Evolutionary conservation across 1,140 invertebrate genomes (phyloP).

Genomic region (Aleiodes sp.): DNA sequence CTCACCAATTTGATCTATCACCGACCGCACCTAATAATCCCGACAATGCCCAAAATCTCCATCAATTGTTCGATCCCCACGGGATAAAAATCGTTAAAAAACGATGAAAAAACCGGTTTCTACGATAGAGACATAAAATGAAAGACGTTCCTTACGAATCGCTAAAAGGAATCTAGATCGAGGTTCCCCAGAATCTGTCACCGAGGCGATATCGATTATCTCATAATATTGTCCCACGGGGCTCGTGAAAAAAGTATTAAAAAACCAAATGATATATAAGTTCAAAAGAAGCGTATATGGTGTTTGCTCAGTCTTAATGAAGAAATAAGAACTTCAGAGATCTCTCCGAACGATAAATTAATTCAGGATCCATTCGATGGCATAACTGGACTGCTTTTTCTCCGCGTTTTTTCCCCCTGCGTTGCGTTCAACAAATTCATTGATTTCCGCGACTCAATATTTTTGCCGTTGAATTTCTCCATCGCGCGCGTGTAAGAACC

Average conservation of each 20-base stretch:
- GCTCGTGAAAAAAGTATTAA: background rate
- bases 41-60: too few relatives aligned
- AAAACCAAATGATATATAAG: constrained; percentile 2
- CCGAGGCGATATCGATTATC: constrained; percentile 24
- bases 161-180: constrained; percentile 28
- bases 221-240: constrained; percentile 3
- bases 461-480: constrained; percentile 63
- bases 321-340: background rate
- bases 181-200: constrained; percentile 27
- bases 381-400: constrained; percentile 59
- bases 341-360: background rate
- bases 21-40: too few relatives aligned
- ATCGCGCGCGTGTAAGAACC: constrained; percentile 66
- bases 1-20: too few relatives aligned
- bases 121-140: constrained; percentile 28
- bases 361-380: constrained; percentile 49
- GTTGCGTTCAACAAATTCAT: constrained; percentile 28
- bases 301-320: constrained; percentile 29
- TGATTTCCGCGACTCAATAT: constrained; percentile 40
- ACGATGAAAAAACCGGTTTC: constrained; percentile 25
- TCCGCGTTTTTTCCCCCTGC: constrained; percentile 53
- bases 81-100: background rate
- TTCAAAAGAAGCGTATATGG: constrained; percentile 18
- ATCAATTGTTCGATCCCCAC: background rate
- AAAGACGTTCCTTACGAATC: background rate